A percentile compares a stretch with the other conserved stretches of the same genome.
These are phyloP conservation scores for Danaus melanippus DNA, from an alignment of 1,140 invertebrate genomes.

Conservation along the genomic window DNA sequence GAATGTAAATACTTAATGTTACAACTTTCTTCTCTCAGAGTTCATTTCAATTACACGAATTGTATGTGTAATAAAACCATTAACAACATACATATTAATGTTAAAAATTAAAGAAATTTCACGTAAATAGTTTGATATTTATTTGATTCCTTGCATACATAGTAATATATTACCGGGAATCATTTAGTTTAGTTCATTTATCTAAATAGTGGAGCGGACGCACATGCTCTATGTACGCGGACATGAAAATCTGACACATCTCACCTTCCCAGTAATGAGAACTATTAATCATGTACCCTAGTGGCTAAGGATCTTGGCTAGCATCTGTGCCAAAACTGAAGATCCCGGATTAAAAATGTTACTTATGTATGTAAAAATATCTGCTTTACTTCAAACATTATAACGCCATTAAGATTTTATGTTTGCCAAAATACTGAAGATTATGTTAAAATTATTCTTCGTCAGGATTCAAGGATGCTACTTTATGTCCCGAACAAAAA, in stretches of 20 bases:
- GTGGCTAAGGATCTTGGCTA: slow-evolving; percentile 30
- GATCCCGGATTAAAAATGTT: slow-evolving; percentile 38
- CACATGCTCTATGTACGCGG: slow-evolving; percentile 19
- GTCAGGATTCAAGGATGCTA: no score
- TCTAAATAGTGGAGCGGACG: slow-evolving; percentile 24
- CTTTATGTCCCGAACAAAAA: no score
- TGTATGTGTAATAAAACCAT: no score
- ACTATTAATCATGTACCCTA: slow-evolving; percentile 57
- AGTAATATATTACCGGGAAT: slow-evolving; percentile 6
- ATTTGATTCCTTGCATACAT: not conserved
- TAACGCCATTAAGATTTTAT: no score
- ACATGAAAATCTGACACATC: slow-evolving; percentile 43
- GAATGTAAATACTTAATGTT: no score
- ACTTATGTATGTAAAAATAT: not conserved
- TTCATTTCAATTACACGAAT: no score
- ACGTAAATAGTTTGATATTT: not conserved
- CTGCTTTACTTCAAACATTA: no score
- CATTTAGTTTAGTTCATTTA: slow-evolving; percentile 12
- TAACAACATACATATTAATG: no score
- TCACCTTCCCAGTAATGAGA: slow-evolving; percentile 46
- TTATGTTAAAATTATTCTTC: no score
- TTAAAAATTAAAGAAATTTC: not conserved
- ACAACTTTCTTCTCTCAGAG: no score
- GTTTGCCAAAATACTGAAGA: no score
- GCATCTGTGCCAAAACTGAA: slow-evolving; percentile 63